phyloP scores from a whole-genome alignment of 1,140 invertebrate genomes.

The Pollicipes pollicipes region DNA sequence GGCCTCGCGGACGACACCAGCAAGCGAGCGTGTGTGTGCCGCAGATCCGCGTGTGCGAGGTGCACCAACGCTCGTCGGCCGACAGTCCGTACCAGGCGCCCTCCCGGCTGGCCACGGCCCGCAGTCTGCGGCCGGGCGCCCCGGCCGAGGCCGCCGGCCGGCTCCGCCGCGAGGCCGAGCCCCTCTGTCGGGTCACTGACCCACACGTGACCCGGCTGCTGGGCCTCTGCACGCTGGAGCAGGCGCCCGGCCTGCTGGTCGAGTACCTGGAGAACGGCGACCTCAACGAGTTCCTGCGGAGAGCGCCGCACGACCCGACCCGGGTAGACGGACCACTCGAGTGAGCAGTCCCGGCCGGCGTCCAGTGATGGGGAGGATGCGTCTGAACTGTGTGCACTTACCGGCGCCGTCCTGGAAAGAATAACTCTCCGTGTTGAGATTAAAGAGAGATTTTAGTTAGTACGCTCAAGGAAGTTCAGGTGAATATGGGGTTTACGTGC shows the following conservation, averaged over 20 bases:
- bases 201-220: slow-evolving; percentile 65
- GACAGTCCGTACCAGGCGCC: not conserved
- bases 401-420: not conserved
- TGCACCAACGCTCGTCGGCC: not conserved
- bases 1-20: no score
- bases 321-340: not conserved
- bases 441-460: no score
- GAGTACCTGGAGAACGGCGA: slow-evolving; percentile 48
- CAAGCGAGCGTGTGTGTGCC: no score
- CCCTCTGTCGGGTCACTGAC: slow-evolving; percentile 29
- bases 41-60: not conserved
- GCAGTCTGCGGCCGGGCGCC: slow-evolving; percentile 9
- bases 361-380: no score
- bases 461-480: no score
- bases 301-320: slow-evolving; percentile 18
- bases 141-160: slow-evolving; percentile 7
- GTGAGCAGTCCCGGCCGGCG: no score
- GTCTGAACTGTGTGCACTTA: not conserved
- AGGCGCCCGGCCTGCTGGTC: slow-evolving; percentile 44
- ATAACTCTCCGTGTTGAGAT: no score
- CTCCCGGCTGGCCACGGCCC: slow-evolving; percentile 7
- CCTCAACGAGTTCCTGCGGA: slow-evolving; percentile 44
- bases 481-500: no score
- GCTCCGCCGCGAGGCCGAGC: slow-evolving; percentile 10
- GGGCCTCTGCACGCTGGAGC: slow-evolving; percentile 58